Base-by-base conservation (phyloP, 2,797 vertebrate species). In the Gymnocypris eckloni region DNA sequence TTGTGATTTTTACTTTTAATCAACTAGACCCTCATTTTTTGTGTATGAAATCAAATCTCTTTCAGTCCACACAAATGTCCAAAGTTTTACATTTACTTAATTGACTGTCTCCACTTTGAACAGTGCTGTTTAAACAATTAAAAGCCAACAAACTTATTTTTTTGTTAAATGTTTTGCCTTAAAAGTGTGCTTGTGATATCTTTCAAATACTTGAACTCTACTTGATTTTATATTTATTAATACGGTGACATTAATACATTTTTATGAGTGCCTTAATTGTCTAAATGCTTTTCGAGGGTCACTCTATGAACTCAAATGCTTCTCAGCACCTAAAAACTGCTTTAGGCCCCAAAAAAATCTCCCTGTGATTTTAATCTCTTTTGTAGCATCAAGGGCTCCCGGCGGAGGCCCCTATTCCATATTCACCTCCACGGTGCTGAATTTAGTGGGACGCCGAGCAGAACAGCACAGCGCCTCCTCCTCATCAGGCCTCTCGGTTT, bases 391-490 rank as follows among this genome's bases (percentile, higher is more conserved):
- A 64, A 56, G 43, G 45, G 54, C 41, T 86, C 76, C 66, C 66
- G 41, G 69, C 84, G 10, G 61, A 84, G 56, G 81, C 84, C 87
- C 72, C 43, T 72, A 90, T 89, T 91, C 87, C 86, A 87, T 87
- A 91, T 90, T 88, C 90, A 87, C 84, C n/a, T 85, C 82, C 82
- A 82, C 69, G 76, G 86, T 72, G 71, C 72, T 10, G 83, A 89
- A 89, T 90, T 90, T 91, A 89, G 89, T 85, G 79, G 88, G 88
- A 89, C 84, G 73, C 52, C 37, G 83, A 91, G 90, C 91, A 88
- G 88, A 91, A 91, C 89, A 89, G 88, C 90, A 89, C 89, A 86
- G 87, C 66, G 69, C 85, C 88, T 88, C 88, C 86, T 87, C 89
- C 86, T 89, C 89, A 90, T 90, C 89, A 91, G 86, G 77, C 56